Percentiles rank a stretch among this genome's conserved stretches.
These are phyloP conservation scores for Aphidius colemani DNA, from an alignment of 2,888 invertebrate genomes.

Conservation along the genomic window DNA sequence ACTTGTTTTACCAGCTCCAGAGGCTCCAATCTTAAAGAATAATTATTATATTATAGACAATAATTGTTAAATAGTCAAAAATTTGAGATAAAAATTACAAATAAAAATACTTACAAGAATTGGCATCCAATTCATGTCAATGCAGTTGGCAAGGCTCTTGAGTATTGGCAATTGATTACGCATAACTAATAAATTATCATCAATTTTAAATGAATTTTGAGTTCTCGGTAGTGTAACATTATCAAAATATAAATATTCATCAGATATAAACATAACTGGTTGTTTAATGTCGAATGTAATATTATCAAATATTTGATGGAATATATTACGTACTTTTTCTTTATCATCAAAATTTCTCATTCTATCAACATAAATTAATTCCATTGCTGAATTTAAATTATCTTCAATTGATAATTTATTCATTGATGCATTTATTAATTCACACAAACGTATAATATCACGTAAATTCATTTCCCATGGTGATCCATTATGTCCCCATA, in stretches of 20 bases:
- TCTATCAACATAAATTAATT: conserved; percentile 83
- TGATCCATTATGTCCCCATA: conserved; percentile 81
- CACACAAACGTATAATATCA: conserved; percentile 93
- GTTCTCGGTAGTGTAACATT: conserved; percentile 64
- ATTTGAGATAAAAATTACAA: not conserved
- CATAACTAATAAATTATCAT: conserved; percentile 60
- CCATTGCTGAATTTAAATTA: conserved; percentile 66
- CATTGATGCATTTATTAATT: conserved; percentile 65
- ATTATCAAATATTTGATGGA: conserved; percentile 22
- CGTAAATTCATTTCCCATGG: conserved; percentile 98
- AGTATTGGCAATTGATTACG: conserved; percentile 70
- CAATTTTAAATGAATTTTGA: conserved; percentile 56
- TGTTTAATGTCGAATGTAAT: conserved; percentile 19
- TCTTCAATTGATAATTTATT: conserved; percentile 1
- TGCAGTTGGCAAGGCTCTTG: conserved; percentile 82
- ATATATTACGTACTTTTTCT: conserved; percentile 63
- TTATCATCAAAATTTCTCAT: conserved; percentile 83
- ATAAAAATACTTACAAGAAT: conserved; percentile 70
- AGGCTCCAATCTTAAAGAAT: conserved; percentile 68
- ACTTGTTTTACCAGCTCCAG: conserved; percentile 81
- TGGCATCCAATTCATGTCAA: conserved; percentile 90
- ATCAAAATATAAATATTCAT: conserved; percentile 68
- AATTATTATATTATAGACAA: not conserved
- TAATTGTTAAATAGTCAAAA: not conserved
- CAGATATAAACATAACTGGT: conserved; percentile 67